Base-by-base conservation (phyloP, 2,797 vertebrate species). In the Pseudochirops corinnae region DNA sequence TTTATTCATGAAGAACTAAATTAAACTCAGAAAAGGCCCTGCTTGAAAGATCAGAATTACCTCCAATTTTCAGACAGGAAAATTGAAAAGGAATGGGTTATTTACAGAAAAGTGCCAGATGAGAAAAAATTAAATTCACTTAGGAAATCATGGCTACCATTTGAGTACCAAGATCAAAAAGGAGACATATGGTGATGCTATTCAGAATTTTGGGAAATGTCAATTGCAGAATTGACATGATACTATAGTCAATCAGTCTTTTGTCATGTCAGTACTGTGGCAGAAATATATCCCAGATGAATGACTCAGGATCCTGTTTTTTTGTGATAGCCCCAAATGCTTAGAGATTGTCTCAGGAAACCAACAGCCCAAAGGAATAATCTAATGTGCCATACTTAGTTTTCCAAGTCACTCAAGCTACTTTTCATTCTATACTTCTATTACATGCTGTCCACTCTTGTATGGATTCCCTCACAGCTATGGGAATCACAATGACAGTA, bases 321-420 rank as follows among this genome's bases (percentile, higher is more conserved):
- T 31, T 55, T 39, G 31, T 13, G 52, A 24, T 97, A 96, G 96
- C 52, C 96, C 94, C 94, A 93, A 96, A 96, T 52, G 55, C 39
- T 28, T 4, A 96, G 91, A 97, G 91, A 95, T 95, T 46, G 26
- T 12, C 74, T 93, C 55, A 93, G 91, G 93, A 87, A 10, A 7
- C 21, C 39, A 87, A 12, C 7, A 87, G 74, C 24, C 39, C 39
- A 87, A 46, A 87, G 46, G 74, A 87, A 26, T 26, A 46, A 26
- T 50, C 74, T 87, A 26, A 1, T 50, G 21, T 26, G 26, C 24
- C 9, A 87, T 46, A 50, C 9, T 4, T 60, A 93, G 93, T 87
- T 56, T 26, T 11, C 60, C 94, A 74, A 74, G 50, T 10, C 90
- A 93, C 94, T 67, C 0, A 13, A 55, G 93, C 57, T 92, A 90